These are phyloP conservation scores for Ips nitidus DNA, from an alignment of 1,140 invertebrate species.

Conservation along the genomic window DNA sequence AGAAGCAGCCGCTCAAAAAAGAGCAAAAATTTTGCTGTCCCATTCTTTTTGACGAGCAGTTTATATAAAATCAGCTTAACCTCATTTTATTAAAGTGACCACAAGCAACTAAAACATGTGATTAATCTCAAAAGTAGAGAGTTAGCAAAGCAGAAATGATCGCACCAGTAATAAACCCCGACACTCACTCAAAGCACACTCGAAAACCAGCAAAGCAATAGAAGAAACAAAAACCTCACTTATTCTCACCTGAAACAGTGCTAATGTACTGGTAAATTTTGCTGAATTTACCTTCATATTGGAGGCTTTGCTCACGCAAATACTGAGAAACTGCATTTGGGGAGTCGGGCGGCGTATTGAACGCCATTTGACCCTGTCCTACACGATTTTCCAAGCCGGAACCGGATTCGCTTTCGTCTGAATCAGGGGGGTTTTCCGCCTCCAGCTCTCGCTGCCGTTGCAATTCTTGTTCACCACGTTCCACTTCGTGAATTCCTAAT, in stretches of 20 bases:
- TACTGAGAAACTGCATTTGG: constrained; percentile 64
- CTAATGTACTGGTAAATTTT: constrained; percentile 42
- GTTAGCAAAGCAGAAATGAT: no score
- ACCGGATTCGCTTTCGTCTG: constrained; percentile 69
- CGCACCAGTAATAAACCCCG: no score
- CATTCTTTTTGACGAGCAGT: no score
- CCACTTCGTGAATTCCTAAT: constrained; percentile 61
- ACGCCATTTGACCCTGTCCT: constrained; percentile 48
- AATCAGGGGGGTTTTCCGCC: constrained; percentile 63
- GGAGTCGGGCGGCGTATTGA: constrained; percentile 85
- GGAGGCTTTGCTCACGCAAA: constrained; percentile 61
- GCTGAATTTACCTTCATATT: constrained; percentile 59
- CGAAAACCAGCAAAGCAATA: no score
- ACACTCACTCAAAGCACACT: no score
- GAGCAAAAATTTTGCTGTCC: no score
- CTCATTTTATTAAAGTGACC: no score
- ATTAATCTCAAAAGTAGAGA: no score
- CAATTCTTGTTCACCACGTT: constrained; percentile 50
- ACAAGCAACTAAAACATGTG: no score
- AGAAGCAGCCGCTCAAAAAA: no score
- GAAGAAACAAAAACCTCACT: not conserved
- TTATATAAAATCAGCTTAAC: no score
- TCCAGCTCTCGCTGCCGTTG: constrained; percentile 54
- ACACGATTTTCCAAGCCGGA: constrained; percentile 60
- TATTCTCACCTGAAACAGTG: constrained; percentile 40